Evolutionary conservation across 2,113 vertebrate species (phyloP), one percentile per base, ranked within the genome.

Genomic region (Equus quagga): DNA sequence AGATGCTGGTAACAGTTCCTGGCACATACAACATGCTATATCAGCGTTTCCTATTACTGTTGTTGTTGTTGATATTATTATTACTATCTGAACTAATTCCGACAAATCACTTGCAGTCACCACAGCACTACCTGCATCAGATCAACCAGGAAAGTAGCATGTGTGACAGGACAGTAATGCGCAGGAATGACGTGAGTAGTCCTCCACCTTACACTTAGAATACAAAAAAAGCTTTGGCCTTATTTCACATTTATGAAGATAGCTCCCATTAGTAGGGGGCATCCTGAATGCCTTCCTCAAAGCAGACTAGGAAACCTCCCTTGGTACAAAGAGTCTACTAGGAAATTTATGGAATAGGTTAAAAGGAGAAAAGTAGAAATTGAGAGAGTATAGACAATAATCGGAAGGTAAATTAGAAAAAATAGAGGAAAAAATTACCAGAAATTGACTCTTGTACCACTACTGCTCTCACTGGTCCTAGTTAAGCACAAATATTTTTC

Each of bases 351-450:
- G 4, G 23, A 64, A 44, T 56, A 76, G 3, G 8, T 54, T 73
- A 92, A 46, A 19, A 93, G 36, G 33, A 89, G 41, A 79, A 94
- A 93, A 36, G 4, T 49, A 91, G 60, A 33, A 89, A 96, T 28
- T 49, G 9, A 67, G 8, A 46, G 6, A 65, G 7, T 36, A 78
- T 3, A 65, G 36, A 91, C 78, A 87, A 21, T 51, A 82, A 65
- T 26, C 14, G 17, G 18, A 75, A 84, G 14, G n/a, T 33, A 75
- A 15, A 65, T 62, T 19, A 83, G 76, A 96, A 91, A 81, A 72
- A 75, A 51, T 6, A 83, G 33, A 92, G 44, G 28, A 64, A 41
- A 79, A 92, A 92, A 31, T 58, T 28, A 31, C 17, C 56, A 69
- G 24, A 86, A 92, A 24, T 62, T 83, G 62, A 84, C 33, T 76